phyloP scores from a whole-genome alignment of 2,888 invertebrate genomes.

The Ectemnius lituratus region DNA sequence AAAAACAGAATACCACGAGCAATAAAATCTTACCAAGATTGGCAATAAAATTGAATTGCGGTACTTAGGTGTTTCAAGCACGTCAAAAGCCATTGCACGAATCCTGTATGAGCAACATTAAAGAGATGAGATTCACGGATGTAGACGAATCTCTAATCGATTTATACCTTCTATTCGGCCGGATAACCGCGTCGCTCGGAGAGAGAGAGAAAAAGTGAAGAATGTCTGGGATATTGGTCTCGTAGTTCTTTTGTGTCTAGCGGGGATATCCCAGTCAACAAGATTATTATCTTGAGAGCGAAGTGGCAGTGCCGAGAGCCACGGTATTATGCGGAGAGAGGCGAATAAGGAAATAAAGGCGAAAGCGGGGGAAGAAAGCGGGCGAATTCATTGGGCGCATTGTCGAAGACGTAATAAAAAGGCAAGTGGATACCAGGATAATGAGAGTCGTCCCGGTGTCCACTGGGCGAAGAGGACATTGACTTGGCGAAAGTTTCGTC shows the following conservation, averaged over 20 bases:
- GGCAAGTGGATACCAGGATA: constrained; percentile 41
- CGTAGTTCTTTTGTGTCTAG: no score
- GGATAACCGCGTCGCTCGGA: no score
- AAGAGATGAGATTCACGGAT: no score
- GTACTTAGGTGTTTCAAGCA: not conserved
- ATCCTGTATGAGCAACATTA: no score
- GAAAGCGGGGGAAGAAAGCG: constrained; percentile 3
- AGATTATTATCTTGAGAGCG: no score
- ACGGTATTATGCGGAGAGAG: not conserved
- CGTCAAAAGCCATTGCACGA: no score
- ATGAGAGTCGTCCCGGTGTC: constrained; percentile 45
- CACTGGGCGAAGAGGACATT: constrained; percentile 65
- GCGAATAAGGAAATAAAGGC: not conserved
- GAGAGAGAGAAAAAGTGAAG: no score
- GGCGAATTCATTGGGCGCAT: constrained; percentile 12
- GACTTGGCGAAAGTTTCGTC: constrained; percentile 74
- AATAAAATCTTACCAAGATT: not conserved
- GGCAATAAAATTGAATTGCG: not conserved
- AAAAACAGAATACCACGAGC: no score
- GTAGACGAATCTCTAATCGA: no score
- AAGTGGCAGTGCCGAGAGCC: not conserved
- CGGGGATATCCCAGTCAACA: no score
- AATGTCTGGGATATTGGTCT: no score
- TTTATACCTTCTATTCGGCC: no score
- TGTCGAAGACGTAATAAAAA: constrained; percentile 34